Percentiles rank a stretch among this genome's conserved stretches.
phyloP scores from a whole-genome alignment of 2,797 vertebrate genomes.

The Cygnus olor region DNA sequence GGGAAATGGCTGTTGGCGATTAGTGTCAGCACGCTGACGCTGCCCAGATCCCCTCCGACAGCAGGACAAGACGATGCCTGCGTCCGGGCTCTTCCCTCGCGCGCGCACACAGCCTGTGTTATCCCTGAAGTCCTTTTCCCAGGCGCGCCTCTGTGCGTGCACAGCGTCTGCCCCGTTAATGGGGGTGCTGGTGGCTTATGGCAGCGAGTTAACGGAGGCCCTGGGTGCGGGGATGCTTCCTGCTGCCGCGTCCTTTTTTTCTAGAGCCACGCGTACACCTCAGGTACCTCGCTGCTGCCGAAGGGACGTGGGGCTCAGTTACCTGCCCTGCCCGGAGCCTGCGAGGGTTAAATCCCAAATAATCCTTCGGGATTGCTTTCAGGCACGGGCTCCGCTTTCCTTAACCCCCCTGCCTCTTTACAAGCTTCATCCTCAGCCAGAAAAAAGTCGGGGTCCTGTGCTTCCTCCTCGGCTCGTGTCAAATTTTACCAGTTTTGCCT shows the following conservation, averaged over 20 bases:
- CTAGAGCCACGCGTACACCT: not conserved
- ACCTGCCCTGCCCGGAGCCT: not conserved
- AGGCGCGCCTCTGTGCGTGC: not conserved
- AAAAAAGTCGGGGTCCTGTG: not conserved
- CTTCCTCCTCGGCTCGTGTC: not conserved
- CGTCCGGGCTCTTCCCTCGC: not conserved
- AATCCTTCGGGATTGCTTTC: not conserved
- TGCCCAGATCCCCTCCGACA: not conserved
- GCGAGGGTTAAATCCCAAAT: not conserved
- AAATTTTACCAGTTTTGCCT: not conserved
- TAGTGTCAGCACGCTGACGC: not conserved
- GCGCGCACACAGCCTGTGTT: not conserved
- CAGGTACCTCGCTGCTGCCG: not conserved
- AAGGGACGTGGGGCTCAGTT: not conserved
- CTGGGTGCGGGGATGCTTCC: not conserved
- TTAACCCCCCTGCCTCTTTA: not conserved
- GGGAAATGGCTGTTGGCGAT: not conserved
- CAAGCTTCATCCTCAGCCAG: not conserved
- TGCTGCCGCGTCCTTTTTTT: slow-evolving; percentile 3
- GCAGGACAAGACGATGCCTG: not conserved
- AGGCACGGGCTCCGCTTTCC: not conserved
- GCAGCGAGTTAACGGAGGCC: not conserved
- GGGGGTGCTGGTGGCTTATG: not conserved
- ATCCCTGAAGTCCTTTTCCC: not conserved
- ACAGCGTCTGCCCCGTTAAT: not conserved